Conservation (phyloP, 2,113 vertebrate genomes). For the Halcyon senegalensis region DNA sequence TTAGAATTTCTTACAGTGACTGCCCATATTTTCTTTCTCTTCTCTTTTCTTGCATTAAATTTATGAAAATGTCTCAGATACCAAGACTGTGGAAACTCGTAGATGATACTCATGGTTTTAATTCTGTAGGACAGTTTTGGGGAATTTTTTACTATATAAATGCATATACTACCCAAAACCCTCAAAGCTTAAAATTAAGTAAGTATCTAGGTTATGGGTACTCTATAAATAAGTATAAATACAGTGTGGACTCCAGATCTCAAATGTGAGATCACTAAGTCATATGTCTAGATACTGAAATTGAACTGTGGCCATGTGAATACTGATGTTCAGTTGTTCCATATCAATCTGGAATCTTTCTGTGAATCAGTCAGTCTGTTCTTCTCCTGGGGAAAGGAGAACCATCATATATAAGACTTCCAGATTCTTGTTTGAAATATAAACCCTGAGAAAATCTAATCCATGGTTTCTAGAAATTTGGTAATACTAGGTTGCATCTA, state of each 20-base stretch:
- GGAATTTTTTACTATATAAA: background rate
- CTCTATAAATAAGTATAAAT: background rate
- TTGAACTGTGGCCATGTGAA: background rate
- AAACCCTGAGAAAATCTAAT: background rate
- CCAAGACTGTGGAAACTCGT: background rate
- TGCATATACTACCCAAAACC: background rate
- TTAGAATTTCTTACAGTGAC: background rate
- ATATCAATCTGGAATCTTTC: background rate
- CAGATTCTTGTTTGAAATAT: background rate
- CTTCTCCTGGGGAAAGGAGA: background rate
- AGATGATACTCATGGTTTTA: background rate
- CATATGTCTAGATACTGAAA: background rate
- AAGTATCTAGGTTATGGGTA: background rate
- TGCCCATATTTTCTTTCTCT: background rate
- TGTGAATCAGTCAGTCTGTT: background rate
- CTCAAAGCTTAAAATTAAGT: background rate
- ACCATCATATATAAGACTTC: background rate
- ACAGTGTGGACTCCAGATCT: background rate
- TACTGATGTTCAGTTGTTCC: background rate
- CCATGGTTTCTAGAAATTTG: background rate
- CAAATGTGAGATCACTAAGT: background rate
- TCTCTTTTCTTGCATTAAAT: background rate
- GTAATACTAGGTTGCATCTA: background rate
- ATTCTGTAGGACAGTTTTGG: background rate
- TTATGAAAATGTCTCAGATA: background rate